These are phyloP conservation scores for Melanerpes formicivorus DNA, from an alignment of 2,113 vertebrate genomes.

Conservation along the genomic window DNA sequence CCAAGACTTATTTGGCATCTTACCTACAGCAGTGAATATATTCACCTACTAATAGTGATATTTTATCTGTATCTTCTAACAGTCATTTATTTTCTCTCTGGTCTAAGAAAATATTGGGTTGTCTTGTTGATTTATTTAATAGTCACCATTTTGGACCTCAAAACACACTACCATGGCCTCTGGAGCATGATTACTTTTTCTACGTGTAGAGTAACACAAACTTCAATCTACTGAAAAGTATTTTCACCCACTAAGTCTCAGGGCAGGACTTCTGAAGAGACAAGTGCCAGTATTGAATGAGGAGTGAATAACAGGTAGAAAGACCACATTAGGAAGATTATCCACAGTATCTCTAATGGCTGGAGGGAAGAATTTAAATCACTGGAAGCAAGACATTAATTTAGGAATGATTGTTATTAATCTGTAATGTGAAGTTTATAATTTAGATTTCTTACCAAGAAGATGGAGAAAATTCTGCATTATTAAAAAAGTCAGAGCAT, in stretches of 20 bases:
- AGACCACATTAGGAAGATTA: not conserved
- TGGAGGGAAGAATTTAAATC: not conserved
- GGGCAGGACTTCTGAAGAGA: not conserved
- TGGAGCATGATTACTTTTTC: not conserved
- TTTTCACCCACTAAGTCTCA: not conserved
- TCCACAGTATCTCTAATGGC: not conserved
- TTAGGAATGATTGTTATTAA: not conserved
- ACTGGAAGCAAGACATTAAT: not conserved
- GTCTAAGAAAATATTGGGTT: not conserved
- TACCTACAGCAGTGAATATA: not conserved
- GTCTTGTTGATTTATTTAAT: not conserved
- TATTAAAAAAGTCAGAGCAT: not conserved
- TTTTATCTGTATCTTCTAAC: not conserved
- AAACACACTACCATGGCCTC: not conserved
- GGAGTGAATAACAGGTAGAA: not conserved
- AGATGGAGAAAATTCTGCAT: not conserved
- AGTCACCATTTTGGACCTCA: not conserved
- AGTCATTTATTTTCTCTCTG: not conserved
- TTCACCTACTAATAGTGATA: not conserved
- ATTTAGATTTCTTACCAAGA: not conserved
- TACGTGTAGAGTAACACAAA: not conserved
- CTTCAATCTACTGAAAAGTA: not conserved
- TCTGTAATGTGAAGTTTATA: not conserved
- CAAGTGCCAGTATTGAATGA: not conserved
- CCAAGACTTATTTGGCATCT: not conserved